A percentile compares a stretch with the other conserved stretches of the same genome.
Evolutionary conservation across 1,140 invertebrate genomes (phyloP).

Genomic region (Apis cerana): DNA sequence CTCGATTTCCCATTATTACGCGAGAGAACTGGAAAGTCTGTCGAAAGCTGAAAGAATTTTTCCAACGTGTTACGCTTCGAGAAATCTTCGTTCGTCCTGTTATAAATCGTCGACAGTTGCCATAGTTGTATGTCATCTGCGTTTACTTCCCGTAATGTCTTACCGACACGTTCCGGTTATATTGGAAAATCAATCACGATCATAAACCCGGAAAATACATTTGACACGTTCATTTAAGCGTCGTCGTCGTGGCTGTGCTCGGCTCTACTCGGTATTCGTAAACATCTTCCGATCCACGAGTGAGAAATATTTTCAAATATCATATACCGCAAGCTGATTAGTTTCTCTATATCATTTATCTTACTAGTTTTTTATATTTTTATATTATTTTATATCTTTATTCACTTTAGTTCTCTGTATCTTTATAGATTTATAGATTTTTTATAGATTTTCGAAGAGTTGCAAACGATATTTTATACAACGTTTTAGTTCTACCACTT

Average conservation of each 20-base stretch:
- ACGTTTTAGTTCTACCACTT: too few relatives aligned
- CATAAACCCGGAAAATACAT: conserved; percentile 46
- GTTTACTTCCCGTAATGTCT: conserved; percentile 57
- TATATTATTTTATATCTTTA: too few relatives aligned
- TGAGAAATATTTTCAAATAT: too few relatives aligned
- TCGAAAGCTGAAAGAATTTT: conserved; percentile 62
- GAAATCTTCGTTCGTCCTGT: conserved; percentile 60
- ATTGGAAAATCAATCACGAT: conserved; percentile 56
- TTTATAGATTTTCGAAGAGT: too few relatives aligned
- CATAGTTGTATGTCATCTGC: conserved; percentile 57
- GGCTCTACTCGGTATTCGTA: background rate
- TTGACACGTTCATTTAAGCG: background rate
- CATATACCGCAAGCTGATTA: too few relatives aligned
- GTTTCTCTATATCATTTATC: too few relatives aligned
- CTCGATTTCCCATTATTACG: conserved; percentile 63
- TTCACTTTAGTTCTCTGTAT: too few relatives aligned
- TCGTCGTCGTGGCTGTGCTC: background rate
- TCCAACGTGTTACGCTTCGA: conserved; percentile 57
- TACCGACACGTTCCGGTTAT: conserved; percentile 31
- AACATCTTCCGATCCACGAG: background rate
- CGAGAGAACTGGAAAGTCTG: conserved; percentile 45
- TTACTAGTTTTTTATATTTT: too few relatives aligned
- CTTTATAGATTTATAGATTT: too few relatives aligned
- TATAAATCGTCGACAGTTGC: conserved; percentile 61
- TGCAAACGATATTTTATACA: too few relatives aligned